Conservation (phyloP, 1,140 invertebrate species). For the Drosophila saltans region DNA sequence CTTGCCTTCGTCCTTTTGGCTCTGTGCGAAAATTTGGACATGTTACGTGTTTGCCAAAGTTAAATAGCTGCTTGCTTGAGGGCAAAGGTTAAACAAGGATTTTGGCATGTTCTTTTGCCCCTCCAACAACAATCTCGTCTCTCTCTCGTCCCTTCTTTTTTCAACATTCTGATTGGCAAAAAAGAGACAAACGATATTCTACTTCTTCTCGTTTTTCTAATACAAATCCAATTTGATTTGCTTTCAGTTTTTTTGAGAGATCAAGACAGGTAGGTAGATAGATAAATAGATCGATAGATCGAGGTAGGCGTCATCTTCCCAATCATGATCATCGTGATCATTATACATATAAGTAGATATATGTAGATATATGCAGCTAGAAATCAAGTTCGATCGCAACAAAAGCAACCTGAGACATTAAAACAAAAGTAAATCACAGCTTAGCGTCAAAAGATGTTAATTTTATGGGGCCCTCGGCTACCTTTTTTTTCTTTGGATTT, state of each 20-base stretch:
- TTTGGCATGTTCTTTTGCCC: conserved; percentile 68
- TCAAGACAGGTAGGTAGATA: conserved; percentile 70
- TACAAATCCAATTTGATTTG: conserved; percentile 73
- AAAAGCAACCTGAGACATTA: conserved; percentile 70
- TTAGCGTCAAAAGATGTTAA: conserved; percentile 81
- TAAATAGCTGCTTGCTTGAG: conserved; percentile 75
- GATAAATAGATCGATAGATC: conserved; percentile 16
- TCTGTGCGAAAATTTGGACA: conserved; percentile 79
- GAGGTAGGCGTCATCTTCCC: conserved; percentile 45
- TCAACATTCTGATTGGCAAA: conserved; percentile 22
- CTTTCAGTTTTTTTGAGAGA: conserved; percentile 33
- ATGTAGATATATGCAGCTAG: neutral
- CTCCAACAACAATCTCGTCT: conserved; percentile 3
- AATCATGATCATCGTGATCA: conserved; percentile 27
- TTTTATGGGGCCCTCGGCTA: conserved; percentile 72
- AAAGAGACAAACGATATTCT: too few species aligned
- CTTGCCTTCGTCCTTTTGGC: conserved; percentile 14
- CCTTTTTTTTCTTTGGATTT: conserved; percentile 53
- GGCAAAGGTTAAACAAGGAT: conserved; percentile 79
- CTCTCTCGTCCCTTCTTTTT: neutral
- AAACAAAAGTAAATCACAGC: conserved; percentile 82
- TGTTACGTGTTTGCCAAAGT: conserved; percentile 79
- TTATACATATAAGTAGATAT: conserved; percentile 27
- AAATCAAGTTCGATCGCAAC: conserved; percentile 62
- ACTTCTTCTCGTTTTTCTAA: conserved; percentile 42